phyloP scores from a whole-genome alignment of 2,113 vertebrate species.

The Neogobius melanostomus region DNA sequence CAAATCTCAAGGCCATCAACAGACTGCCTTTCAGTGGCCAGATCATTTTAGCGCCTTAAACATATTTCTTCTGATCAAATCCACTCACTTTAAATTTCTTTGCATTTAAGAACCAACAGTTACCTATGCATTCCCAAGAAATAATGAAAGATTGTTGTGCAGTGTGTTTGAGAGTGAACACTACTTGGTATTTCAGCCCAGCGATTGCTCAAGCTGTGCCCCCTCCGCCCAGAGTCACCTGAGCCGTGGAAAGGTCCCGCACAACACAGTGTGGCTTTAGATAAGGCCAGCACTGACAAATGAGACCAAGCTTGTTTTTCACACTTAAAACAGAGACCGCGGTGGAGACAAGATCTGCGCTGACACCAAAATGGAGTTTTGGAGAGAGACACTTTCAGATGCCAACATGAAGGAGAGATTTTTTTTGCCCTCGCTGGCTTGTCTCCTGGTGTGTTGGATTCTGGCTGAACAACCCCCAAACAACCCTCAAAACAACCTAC shows the following conservation, averaged over 20 bases:
- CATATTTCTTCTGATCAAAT: too few relatives aligned
- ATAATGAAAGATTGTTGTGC: slow-evolving; percentile 30
- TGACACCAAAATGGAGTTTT: slow-evolving; percentile 14
- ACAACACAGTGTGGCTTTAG: slow-evolving; percentile 58
- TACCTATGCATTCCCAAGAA: not conserved
- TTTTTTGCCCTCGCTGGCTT: not conserved
- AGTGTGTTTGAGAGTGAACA: slow-evolving; percentile 1
- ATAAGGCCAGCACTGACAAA: slow-evolving; percentile 70
- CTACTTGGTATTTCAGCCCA: slow-evolving; percentile 43
- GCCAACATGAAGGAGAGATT: not conserved
- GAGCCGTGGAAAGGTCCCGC: slow-evolving; percentile 57
- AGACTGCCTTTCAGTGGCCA: too few relatives aligned
- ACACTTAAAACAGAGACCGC: slow-evolving; percentile 42
- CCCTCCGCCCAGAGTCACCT: slow-evolving; percentile 52
- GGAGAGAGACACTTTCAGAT: not conserved
- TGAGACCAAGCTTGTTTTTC: slow-evolving; percentile 49
- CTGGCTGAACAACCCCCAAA: not conserved
- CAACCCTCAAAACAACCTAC: too few relatives aligned
- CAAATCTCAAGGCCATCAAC: too few relatives aligned
- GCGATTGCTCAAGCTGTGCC: slow-evolving; percentile 3
- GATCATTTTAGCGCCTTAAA: too few relatives aligned
- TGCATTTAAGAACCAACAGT: not conserved
- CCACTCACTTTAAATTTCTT: too few relatives aligned
- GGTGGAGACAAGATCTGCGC: slow-evolving; percentile 44
- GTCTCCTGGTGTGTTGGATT: not conserved